A percentile compares a stretch with the other conserved stretches of the same genome.
These are phyloP conservation scores for Lasioglossum vierecki DNA, from an alignment of 2,888 invertebrate genomes.

Conservation along the genomic window DNA sequence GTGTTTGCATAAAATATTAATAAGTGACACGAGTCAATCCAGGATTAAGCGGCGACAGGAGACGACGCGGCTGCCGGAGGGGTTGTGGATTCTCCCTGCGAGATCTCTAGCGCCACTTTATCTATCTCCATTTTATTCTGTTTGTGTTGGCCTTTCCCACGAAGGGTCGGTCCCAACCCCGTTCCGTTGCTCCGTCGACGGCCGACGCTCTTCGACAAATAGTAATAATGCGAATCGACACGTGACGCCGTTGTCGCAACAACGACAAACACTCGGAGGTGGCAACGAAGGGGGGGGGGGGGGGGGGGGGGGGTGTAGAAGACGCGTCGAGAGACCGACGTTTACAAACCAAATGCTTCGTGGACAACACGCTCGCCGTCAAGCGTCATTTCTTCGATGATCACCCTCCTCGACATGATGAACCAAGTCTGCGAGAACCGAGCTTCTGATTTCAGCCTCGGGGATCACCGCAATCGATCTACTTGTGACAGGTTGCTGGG, in stretches of 20 bases:
- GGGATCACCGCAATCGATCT: not conserved
- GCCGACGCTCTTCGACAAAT: constrained; percentile 80
- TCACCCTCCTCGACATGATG: not conserved
- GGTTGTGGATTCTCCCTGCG: constrained; percentile 11
- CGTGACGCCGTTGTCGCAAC: constrained; percentile 82
- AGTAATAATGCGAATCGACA: constrained; percentile 84
- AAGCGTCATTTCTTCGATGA: constrained; percentile 41
- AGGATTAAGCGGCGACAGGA: constrained; percentile 76
- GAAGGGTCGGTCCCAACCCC: constrained; percentile 67
- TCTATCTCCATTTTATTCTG: constrained; percentile 83
- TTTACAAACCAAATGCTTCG: constrained; percentile 62
- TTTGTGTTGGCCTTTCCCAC: constrained; percentile 83
- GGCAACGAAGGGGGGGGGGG: not conserved
- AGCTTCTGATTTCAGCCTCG: not conserved
- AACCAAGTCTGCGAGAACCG: not conserved
- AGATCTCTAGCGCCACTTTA: constrained; percentile 76
- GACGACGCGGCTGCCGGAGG: constrained; percentile 6
- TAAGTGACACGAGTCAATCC: constrained; percentile 84
- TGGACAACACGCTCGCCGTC: constrained; percentile 35
- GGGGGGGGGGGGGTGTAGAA: constrained; percentile 3
- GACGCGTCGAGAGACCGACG: constrained; percentile 46
- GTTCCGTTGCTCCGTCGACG: constrained; percentile 52
- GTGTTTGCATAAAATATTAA: constrained; percentile 84
- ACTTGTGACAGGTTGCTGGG: not conserved
- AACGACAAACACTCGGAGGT: constrained; percentile 70